Evolutionary conservation across 2,888 invertebrate species (phyloP), one percentile per base, ranked within the genome.

Genomic region (Ichneumoninae sp.): DNA sequence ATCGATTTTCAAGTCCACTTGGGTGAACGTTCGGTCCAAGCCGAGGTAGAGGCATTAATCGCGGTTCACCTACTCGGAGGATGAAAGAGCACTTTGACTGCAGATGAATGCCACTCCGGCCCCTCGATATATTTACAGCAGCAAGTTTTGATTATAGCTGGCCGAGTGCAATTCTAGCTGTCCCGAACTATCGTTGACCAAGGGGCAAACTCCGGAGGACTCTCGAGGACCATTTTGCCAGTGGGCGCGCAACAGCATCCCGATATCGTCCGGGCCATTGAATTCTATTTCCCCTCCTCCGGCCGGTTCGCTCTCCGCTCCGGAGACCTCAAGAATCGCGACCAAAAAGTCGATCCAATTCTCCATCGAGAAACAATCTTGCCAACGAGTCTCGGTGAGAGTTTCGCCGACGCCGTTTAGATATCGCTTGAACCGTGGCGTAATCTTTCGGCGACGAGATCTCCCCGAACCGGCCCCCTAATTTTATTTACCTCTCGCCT

Each of bases 401-500:
- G 65, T 36, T 65, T 65, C 22, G 10, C 50, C 19, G 33, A 36
- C 66, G 60, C 19, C 66, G 50, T 77, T 54, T 50, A 44, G 33
- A 57, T 77, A 75, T 57, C 65, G 22, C 65, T 33, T 69, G 47
- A 52, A 65, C 16, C 69, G 33, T 79, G 65, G 60, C 60, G 60
- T 73, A 76, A 80, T 76, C 66, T 73, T 47, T 40, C 75, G 40
- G 50, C 70, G 68, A 78, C 66, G 52, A 69, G 70, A 73, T 77
- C 52, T 36, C 47, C 75, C 36, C 19, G 63, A 52, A 36, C 47
- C 19, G 54, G 47, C 54, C 16, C 75, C 57, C 71, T 60, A 71
- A 76, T 50, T 82, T 82, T 74, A 80, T 85, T 85, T 60, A 60
- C 52, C 44, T 26, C 60, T 2, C 47, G 40, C 50, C 70, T 54